Percentiles rank a stretch among this genome's conserved stretches.
Conservation (phyloP, 2,797 vertebrate species). For the Streptopelia turtur region DNA sequence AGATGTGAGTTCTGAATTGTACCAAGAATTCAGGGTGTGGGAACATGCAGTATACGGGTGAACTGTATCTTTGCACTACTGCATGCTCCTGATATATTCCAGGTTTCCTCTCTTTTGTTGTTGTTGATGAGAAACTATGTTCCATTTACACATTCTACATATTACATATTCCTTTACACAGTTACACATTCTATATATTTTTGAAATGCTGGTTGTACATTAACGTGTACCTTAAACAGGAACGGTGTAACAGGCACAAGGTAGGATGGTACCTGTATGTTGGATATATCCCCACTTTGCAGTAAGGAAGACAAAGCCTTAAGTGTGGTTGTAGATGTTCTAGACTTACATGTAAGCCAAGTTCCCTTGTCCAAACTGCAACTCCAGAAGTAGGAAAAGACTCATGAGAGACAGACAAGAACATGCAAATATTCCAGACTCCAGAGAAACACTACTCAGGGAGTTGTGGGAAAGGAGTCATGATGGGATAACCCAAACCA, state of each 20-base stretch:
- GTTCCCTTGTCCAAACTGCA: background rate
- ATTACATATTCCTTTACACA: background rate
- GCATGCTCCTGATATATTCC: background rate
- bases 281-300: background rate
- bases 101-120: background rate
- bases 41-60: background rate
- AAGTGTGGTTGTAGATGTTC: background rate
- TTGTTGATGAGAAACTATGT: background rate
- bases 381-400: background rate
- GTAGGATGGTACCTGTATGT: background rate
- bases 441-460: background rate
- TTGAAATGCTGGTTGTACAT: background rate
- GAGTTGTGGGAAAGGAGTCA: background rate
- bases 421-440: background rate
- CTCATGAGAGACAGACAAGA: background rate
- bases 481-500: accelerated
- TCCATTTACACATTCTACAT: background rate
- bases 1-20: background rate
- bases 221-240: background rate
- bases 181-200: background rate
- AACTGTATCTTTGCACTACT: background rate
- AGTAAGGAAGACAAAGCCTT: background rate
- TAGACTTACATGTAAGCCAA: background rate
- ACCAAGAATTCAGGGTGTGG: background rate
- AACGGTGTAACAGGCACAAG: accelerated